These are phyloP conservation scores for Psilopsiagon aymara DNA, from an alignment of 2,113 vertebrate genomes.

Conservation along the genomic window DNA sequence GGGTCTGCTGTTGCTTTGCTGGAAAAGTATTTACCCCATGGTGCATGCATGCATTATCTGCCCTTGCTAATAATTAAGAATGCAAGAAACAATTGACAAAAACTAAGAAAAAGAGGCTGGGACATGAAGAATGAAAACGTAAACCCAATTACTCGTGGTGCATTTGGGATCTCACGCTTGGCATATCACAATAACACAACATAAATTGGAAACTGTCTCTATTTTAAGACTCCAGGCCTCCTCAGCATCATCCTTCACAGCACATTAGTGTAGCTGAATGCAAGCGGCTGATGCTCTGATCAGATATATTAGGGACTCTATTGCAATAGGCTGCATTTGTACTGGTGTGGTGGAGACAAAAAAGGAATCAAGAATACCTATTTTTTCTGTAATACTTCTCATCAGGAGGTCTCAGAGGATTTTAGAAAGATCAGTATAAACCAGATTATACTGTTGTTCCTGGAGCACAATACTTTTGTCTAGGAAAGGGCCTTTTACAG, in stretches of 20 bases:
- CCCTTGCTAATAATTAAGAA: background rate
- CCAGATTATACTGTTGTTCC: background rate
- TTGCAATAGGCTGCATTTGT: background rate
- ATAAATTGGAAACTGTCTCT: background rate
- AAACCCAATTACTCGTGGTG: background rate
- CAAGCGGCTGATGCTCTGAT: background rate
- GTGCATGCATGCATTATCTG: background rate
- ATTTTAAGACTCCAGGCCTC: background rate
- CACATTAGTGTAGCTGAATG: background rate
- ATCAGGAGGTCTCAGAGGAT: background rate
- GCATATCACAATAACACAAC: background rate
- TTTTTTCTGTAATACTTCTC: background rate
- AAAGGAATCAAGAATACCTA: background rate
- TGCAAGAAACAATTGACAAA: background rate
- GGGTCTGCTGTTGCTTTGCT: background rate
- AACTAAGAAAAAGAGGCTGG: background rate
- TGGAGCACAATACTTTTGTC: background rate
- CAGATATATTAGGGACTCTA: background rate
- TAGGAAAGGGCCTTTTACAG: background rate
- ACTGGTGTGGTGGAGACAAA: background rate
- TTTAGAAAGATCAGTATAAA: background rate
- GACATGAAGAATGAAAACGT: fast-evolving
- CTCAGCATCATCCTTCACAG: background rate
- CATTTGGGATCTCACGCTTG: background rate
- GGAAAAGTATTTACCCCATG: background rate